Evolutionary conservation across 2,888 invertebrate genomes (phyloP).

Genomic region (Leucania comma): DNA sequence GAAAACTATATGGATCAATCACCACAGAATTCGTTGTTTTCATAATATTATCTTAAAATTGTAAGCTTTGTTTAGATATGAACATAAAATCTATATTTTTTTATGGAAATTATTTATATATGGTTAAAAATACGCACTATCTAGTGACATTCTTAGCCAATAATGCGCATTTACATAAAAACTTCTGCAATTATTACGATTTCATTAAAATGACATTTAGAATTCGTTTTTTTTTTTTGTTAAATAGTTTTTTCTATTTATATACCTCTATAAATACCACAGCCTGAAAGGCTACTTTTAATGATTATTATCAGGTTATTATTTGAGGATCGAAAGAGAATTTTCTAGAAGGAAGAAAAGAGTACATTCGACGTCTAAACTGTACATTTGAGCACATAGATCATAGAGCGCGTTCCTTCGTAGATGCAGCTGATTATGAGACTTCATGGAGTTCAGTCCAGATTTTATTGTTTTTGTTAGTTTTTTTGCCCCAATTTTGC

Average conservation of each 20-base stretch:
- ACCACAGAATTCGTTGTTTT: background rate
- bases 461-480: background rate
- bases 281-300: slow-evolving; percentile 84
- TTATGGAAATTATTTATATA: background rate
- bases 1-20: background rate
- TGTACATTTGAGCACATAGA: slow-evolving; percentile 86
- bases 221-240: slow-evolving; percentile 49
- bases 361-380: slow-evolving; percentile 74
- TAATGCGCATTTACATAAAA: slow-evolving; percentile 17
- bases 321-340: slow-evolving; percentile 73
- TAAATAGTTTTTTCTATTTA: slow-evolving; percentile 51
- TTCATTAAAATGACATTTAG: slow-evolving; percentile 42
- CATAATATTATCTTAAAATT: background rate
- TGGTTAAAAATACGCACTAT: background rate
- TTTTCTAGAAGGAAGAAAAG: slow-evolving; percentile 72
- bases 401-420: slow-evolving; percentile 48
- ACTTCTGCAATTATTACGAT: slow-evolving; percentile 30
- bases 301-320: slow-evolving; percentile 74
- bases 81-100: background rate
- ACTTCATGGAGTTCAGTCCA: too few species aligned
- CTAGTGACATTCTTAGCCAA: slow-evolving; percentile 7
- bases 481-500: background rate
- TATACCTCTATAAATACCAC: slow-evolving; percentile 77
- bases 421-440: slow-evolving; percentile 49
- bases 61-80: background rate